A percentile compares a stretch with the other conserved stretches of the same genome.
These are phyloP conservation scores for Pachyrhynchus sulphureomaculatus DNA, from an alignment of 1,140 invertebrate genomes.

Conservation along the genomic window DNA sequence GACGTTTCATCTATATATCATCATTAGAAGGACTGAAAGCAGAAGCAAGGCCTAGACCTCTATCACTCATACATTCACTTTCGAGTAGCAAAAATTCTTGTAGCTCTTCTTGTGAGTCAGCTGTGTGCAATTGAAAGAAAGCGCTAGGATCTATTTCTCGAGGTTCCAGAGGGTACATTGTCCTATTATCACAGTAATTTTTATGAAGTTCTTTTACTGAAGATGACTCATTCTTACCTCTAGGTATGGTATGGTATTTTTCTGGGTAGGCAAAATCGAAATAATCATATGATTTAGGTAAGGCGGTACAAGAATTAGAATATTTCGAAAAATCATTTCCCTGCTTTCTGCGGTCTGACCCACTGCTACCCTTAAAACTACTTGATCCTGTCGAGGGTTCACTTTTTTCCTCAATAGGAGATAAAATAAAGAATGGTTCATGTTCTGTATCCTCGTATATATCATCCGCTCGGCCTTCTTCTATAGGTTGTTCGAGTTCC, in stretches of 20 bases:
- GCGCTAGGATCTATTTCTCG: slow-evolving; percentile 60
- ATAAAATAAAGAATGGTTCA: slow-evolving; percentile 49
- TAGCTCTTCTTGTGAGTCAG: slow-evolving; percentile 64
- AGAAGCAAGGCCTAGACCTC: slow-evolving; percentile 54
- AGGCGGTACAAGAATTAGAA: slow-evolving; percentile 46
- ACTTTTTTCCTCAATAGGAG: slow-evolving; percentile 62
- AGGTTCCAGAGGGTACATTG: slow-evolving; percentile 59
- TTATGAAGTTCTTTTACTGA: slow-evolving; percentile 21
- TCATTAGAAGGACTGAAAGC: slow-evolving; percentile 46
- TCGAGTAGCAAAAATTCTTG: slow-evolving; percentile 67
- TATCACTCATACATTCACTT: slow-evolving; percentile 61
- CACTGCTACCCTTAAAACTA: slow-evolving; percentile 47
- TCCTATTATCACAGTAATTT: slow-evolving; percentile 47
- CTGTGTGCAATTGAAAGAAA: slow-evolving; percentile 61
- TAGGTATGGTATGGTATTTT: slow-evolving; percentile 59
- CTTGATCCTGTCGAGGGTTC: slow-evolving; percentile 57
- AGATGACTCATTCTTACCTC: slow-evolving; percentile 45
- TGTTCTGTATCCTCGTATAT: slow-evolving; percentile 10
- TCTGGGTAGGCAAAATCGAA: slow-evolving; percentile 38
- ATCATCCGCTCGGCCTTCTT: slow-evolving; percentile 4
- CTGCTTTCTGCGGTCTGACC: slow-evolving; percentile 35
- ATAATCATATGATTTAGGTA: slow-evolving; percentile 38
- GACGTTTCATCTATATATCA: not conserved
- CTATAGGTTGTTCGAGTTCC: slow-evolving; percentile 10
- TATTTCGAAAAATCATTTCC: slow-evolving; percentile 26